phyloP scores from a whole-genome alignment of 2,113 vertebrate genomes.

The Ondatra zibethicus region DNA sequence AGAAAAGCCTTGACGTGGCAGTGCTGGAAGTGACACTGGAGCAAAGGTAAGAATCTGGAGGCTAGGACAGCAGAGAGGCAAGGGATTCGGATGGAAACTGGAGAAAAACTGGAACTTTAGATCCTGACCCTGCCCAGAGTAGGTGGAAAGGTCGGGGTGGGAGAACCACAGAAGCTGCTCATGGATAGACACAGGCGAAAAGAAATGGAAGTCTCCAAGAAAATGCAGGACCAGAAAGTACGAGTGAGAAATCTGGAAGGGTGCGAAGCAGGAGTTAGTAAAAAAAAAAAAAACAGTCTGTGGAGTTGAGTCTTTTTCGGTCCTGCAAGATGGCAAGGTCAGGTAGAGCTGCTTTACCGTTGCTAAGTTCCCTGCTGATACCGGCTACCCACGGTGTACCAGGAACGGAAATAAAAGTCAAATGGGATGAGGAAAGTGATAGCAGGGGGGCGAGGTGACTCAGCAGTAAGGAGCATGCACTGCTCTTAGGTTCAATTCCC shows the following conservation, averaged over 20 bases:
- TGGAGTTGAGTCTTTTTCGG: neutral
- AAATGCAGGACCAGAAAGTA: neutral
- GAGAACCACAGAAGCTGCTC: neutral
- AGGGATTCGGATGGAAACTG: neutral
- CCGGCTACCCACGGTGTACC: neutral
- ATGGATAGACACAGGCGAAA: neutral
- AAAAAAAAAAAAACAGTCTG: neutral
- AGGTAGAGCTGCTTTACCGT: neutral
- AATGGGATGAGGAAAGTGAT: neutral
- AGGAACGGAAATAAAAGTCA: neutral
- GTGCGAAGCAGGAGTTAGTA: neutral
- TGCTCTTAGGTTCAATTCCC: neutral
- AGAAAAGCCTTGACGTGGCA: neutral
- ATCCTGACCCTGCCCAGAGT: neutral
- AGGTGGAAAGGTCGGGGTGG: neutral
- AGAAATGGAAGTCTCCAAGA: neutral
- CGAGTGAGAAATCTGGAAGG: neutral
- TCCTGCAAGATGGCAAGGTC: slow-evolving; percentile 7
- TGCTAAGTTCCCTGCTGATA: too few relatives aligned
- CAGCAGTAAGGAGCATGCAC: too few relatives aligned
- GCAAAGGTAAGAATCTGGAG: neutral
- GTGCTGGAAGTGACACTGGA: neutral
- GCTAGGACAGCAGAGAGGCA: neutral
- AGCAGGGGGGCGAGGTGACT: neutral
- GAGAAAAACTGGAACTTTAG: neutral